Conservation (phyloP, 2,797 vertebrate genomes). For the Adrianichthys oophorus region DNA sequence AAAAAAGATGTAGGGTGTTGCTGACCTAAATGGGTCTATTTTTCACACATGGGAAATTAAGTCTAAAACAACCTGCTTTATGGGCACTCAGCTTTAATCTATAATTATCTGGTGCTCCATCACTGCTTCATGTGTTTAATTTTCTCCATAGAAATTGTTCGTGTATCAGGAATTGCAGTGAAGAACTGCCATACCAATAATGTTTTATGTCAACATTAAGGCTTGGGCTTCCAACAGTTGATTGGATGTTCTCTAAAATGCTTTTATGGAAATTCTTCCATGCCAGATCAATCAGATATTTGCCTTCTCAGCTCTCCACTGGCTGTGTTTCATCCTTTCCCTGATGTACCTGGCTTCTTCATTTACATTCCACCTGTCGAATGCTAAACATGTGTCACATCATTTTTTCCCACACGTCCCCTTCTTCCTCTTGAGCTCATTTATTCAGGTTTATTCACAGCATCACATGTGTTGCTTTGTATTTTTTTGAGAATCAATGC, state of each 20-base stretch:
- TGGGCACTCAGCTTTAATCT: constrained; percentile 25
- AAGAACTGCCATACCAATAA: constrained; percentile 49
- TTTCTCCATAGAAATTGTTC: constrained; percentile 31
- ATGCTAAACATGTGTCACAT: constrained; percentile 36
- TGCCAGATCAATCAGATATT: constrained; percentile 44
- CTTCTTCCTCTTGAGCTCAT: constrained; percentile 17
- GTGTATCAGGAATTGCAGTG: constrained; percentile 39
- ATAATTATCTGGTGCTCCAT: constrained; percentile 46
- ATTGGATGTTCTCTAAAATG: constrained; percentile 66
- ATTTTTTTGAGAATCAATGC: background rate
- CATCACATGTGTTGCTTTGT: background rate
- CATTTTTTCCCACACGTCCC: constrained; percentile 14
- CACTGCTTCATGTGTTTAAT: constrained; percentile 35
- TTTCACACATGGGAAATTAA: background rate
- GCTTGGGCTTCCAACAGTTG: constrained; percentile 50
- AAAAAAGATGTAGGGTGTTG: no score
- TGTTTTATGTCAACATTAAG: constrained; percentile 62
- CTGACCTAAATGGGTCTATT: background rate
- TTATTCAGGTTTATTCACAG: constrained; percentile 33
- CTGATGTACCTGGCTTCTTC: constrained; percentile 5
- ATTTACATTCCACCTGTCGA: constrained; percentile 30
- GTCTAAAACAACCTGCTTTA: background rate
- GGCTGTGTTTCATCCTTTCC: constrained; percentile 13
- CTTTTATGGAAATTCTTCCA: constrained; percentile 45
- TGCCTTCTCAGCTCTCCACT: constrained; percentile 5